A percentile compares a stretch with the other conserved stretches of the same genome.
These are phyloP conservation scores for Notechis scutatus DNA, from an alignment of 2,113 vertebrate species.

Conservation along the genomic window DNA sequence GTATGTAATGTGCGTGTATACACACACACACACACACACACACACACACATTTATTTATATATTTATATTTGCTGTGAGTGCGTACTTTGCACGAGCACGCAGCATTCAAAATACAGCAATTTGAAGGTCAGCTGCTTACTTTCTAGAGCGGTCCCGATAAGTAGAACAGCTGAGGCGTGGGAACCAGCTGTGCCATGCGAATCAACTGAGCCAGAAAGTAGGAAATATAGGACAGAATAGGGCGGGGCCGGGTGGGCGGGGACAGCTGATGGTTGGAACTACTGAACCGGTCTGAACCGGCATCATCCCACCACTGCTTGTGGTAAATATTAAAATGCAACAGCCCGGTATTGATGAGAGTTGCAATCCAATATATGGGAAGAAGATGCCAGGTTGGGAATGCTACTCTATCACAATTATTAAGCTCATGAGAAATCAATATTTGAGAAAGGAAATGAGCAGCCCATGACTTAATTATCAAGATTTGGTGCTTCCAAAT, in stretches of 20 bases:
- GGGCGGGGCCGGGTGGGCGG: too few species aligned
- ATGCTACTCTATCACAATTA: background rate
- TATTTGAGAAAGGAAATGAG: background rate
- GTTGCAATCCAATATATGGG: background rate
- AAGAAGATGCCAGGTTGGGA: background rate
- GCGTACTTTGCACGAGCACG: fast-evolving
- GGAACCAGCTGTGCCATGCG: too few species aligned
- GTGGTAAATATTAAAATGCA: background rate
- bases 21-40: background rate
- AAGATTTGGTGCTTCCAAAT: background rate
- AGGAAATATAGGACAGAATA: too few species aligned
- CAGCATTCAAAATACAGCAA: too few species aligned
- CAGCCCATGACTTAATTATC: background rate
- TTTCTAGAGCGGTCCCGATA: too few species aligned
- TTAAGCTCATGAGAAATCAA: background rate
- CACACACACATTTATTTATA: background rate
- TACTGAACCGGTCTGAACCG: too few species aligned
- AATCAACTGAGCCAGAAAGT: too few species aligned
- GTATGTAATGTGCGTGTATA: background rate
- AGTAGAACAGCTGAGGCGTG: too few species aligned
- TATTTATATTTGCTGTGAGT: background rate
- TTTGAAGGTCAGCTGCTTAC: too few species aligned
- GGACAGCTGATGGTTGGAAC: too few species aligned
- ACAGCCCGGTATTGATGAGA: background rate
- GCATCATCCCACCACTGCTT: too few species aligned